A percentile compares a stretch with the other conserved stretches of the same genome.
These are phyloP conservation scores for Proales similis DNA, from an alignment of 1,140 invertebrate genomes.

Conservation along the genomic window DNA sequence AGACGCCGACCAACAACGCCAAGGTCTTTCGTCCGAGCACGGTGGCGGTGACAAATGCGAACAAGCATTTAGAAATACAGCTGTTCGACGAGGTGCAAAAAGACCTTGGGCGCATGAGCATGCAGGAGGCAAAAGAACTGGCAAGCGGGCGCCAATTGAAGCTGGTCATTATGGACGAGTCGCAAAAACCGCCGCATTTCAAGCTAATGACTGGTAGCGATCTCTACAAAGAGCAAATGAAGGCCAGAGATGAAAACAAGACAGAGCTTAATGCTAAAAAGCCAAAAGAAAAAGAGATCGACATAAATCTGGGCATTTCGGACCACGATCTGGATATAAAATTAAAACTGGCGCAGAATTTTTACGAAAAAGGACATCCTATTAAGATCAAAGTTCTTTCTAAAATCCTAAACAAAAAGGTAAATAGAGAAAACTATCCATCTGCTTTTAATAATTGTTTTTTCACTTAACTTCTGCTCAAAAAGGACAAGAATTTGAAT, in stretches of 20 bases:
- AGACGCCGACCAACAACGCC: conserved; percentile 13
- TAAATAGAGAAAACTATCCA: too few species aligned
- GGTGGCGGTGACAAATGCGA: conserved; percentile 28
- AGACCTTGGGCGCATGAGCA: background rate
- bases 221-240: conserved; percentile 28
- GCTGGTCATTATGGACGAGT: conserved; percentile 18
- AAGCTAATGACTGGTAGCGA: conserved; percentile 34
- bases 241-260: conserved; percentile 1
- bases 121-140: conserved; percentile 21
- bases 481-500: conserved; percentile 25
- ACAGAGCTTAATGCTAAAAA: background rate
- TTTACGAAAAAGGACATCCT: conserved; percentile 33
- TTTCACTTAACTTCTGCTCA: background rate
- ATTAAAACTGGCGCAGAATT: conserved; percentile 20
- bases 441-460: background rate
- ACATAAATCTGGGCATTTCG: conserved; percentile 26
- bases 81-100: background rate
- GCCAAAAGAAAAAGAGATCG: conserved; percentile 30
- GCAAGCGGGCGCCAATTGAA: conserved; percentile 8
- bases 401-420: conserved; percentile 35
- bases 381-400: conserved; percentile 27
- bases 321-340: conserved; percentile 35
- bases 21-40: conserved; percentile 32
- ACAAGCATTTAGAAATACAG: conserved; percentile 14
- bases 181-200: conserved; percentile 14